Percentiles rank a stretch among this genome's conserved stretches.
phyloP scores from a whole-genome alignment of 1,140 invertebrate genomes.

The Drosophila azteca region DNA sequence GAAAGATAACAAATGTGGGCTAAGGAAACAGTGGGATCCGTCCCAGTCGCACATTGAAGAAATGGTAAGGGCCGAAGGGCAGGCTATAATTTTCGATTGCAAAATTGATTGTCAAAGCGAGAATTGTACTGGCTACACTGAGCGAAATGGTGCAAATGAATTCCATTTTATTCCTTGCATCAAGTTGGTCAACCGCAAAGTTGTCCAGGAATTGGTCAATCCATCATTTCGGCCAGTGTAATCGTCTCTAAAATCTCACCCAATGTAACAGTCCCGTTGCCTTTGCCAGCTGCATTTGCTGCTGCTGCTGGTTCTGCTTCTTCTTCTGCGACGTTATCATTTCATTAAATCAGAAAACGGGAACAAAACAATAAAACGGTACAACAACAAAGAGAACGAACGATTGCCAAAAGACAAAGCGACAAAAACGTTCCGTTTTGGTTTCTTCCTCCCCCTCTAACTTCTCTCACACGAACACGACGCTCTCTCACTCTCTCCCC shows the following conservation, averaged over 20 bases:
- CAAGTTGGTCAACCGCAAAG: not conserved
- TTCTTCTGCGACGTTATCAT: slow-evolving; percentile 56
- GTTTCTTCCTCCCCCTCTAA: no score
- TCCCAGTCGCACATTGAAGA: slow-evolving; percentile 12
- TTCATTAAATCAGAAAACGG: slow-evolving; percentile 70
- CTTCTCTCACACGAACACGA: not conserved
- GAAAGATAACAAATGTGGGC: slow-evolving; percentile 64
- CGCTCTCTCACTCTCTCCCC: slow-evolving; percentile 22
- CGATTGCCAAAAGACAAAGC: slow-evolving; percentile 32
- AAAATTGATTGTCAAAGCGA: slow-evolving; percentile 40
- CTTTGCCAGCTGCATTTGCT: slow-evolving; percentile 8
- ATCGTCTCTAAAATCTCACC: slow-evolving; percentile 40
- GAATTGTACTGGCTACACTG: slow-evolving; percentile 5
- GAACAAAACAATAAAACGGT: slow-evolving; percentile 36
- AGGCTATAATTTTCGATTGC: slow-evolving; percentile 20
- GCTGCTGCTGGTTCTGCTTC: slow-evolving; percentile 4
- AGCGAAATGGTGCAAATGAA: not conserved
- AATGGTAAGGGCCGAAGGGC: slow-evolving; percentile 13
- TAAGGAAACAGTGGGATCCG: no score
- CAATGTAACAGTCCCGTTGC: slow-evolving; percentile 54
- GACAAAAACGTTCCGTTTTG: no score
- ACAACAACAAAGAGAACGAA: slow-evolving; percentile 41
- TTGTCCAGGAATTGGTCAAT: no score
- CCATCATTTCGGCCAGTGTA: not conserved
- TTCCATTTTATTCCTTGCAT: not conserved